Evolutionary conservation across 2,113 vertebrate genomes (phyloP).

Genomic region (Proterorhinus semilunaris): DNA sequence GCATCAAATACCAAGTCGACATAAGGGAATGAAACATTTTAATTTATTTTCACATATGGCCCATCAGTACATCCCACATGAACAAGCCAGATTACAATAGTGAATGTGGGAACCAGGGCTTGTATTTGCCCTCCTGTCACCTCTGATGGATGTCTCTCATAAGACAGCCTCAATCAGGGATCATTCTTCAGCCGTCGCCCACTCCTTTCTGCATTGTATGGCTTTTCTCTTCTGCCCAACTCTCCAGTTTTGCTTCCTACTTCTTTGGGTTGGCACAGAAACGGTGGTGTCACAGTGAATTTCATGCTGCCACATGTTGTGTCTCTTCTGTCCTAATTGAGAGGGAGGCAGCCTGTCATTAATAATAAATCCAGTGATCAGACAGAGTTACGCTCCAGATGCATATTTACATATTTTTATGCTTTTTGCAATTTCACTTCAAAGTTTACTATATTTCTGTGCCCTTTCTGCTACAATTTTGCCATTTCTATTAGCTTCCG

Average conservation of each 20-base stretch:
- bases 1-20: too few relatives aligned
- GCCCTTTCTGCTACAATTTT: too few relatives aligned
- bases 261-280: conserved; percentile 23
- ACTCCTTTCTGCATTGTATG: conserved; percentile 61
- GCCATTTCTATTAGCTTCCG: too few relatives aligned
- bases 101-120: conserved; percentile 53
- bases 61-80: conserved; percentile 14
- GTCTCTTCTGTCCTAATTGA: conserved; percentile 58
- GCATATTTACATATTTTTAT: conserved; percentile 10
- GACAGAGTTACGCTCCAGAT: conserved; percentile 1
- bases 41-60: not conserved
- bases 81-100: conserved; percentile 54
- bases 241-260: not conserved
- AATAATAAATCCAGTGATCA: conserved; percentile 40
- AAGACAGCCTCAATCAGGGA: conserved; percentile 72
- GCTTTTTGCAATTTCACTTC: not conserved
- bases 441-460: not conserved
- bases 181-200: conserved; percentile 73
- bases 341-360: conserved; percentile 43
- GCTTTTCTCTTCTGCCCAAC: conserved; percentile 41
- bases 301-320: conserved; percentile 53
- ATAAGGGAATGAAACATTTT: too few relatives aligned
- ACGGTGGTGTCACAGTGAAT: conserved; percentile 51
- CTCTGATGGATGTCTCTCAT: conserved; percentile 79
- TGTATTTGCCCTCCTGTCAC: conserved; percentile 72